phyloP scores from a whole-genome alignment of 2,888 invertebrate genomes.

The Neocrepidodera transversa region DNA sequence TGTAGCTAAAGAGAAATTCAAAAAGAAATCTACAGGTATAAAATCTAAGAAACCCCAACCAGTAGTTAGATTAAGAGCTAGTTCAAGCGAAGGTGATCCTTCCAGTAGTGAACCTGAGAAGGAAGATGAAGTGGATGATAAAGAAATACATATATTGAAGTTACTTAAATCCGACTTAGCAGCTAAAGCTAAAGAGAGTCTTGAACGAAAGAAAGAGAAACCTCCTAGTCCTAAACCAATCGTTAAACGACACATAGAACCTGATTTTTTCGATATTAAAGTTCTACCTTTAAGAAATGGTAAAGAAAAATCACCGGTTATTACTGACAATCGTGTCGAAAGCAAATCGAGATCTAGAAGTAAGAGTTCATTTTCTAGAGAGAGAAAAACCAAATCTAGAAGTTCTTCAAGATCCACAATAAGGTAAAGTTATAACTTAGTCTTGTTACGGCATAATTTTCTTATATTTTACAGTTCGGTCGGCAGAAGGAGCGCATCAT shows the following conservation, averaged over 20 bases:
- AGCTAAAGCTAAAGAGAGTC: conserved; percentile 74
- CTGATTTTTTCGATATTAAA: conserved; percentile 56
- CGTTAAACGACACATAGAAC: conserved; percentile 47
- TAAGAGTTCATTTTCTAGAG: conserved; percentile 47
- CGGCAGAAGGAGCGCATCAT: conserved; percentile 39
- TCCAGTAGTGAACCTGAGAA: conserved; percentile 58
- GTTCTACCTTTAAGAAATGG: conserved; percentile 51
- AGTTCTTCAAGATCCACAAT: conserved; percentile 64
- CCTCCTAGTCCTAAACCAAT: conserved; percentile 41
- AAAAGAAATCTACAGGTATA: conserved; percentile 33
- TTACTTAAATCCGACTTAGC: conserved; percentile 70
- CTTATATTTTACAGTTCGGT: conserved; percentile 36
- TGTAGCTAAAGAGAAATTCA: conserved; percentile 27
- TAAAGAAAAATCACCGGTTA: conserved; percentile 41
- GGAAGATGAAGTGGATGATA: conserved; percentile 68
- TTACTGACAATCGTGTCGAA: conserved; percentile 39
- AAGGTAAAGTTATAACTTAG: conserved; percentile 47
- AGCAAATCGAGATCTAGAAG: conserved; percentile 45
- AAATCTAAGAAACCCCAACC: conserved; percentile 58
- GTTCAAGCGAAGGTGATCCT: conserved; percentile 67
- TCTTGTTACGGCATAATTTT: background rate
- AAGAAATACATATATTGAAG: conserved; percentile 73
- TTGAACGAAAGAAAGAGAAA: conserved; percentile 64
- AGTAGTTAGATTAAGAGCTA: conserved; percentile 62
- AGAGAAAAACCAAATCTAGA: conserved; percentile 45